Evolutionary conservation across 1,140 invertebrate genomes (phyloP).

Genomic region (Megalonaias nervosa): DNA sequence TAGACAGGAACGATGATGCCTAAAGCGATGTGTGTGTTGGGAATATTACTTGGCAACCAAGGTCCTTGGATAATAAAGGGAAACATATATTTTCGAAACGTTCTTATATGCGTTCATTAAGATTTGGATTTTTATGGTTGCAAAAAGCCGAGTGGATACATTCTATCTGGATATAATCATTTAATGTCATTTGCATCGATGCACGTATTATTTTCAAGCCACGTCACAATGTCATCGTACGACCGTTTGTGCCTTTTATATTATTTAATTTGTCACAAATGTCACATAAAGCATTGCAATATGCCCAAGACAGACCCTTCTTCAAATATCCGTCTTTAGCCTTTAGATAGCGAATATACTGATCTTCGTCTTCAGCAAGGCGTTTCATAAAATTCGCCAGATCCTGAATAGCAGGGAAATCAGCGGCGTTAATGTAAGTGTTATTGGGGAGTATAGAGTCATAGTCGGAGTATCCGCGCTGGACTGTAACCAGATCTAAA

Average conservation of each 20-base stretch:
- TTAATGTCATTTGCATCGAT: no score
- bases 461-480: conserved; percentile 1
- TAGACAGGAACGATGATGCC: no score
- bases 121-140: no score
- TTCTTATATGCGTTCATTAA: no score
- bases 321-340: conserved; percentile 4
- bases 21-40: no score
- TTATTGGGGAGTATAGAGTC: not conserved
- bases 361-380: conserved; percentile 1
- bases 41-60: no score
- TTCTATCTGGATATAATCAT: no score
- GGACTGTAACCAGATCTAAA: not conserved
- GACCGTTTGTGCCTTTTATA: not conserved
- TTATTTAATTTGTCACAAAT: conserved; percentile 9
- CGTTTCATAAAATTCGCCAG: not conserved
- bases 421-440: not conserved
- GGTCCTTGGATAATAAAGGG: no score
- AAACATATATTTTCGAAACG: no score
- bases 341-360: not conserved
- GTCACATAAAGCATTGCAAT: not conserved
- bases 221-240: not conserved
- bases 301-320: not conserved
- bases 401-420: not conserved
- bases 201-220: not conserved
- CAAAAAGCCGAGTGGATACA: no score